phyloP scores from a whole-genome alignment of 2,888 invertebrate genomes.

The Drosophila cognata region DNA sequence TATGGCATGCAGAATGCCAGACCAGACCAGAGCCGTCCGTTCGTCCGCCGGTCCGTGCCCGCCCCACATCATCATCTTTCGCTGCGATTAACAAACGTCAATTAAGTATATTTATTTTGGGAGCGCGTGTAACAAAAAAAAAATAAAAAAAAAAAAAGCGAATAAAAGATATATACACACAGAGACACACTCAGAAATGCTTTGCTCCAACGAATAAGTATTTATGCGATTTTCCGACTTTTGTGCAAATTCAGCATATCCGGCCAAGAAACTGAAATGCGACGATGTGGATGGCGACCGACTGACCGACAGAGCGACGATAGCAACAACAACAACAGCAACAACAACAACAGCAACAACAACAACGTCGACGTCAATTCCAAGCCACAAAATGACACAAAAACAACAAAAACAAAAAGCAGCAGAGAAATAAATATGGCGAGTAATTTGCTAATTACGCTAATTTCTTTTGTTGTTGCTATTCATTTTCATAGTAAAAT shows the following conservation, averaged over 20 bases:
- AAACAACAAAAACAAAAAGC: constrained; percentile 19
- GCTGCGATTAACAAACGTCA: constrained; percentile 75
- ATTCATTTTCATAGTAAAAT: constrained; percentile 75
- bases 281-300: constrained; percentile 60
- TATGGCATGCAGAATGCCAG: constrained; percentile 45
- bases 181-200: constrained; percentile 18
- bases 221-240: constrained; percentile 73
- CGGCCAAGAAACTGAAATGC: constrained; percentile 78
- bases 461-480: constrained; percentile 78
- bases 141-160: constrained; percentile 7
- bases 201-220: constrained; percentile 35
- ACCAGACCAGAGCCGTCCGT: constrained; percentile 5
- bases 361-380: constrained; percentile 57
- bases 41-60: constrained; percentile 12
- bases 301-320: constrained; percentile 29
- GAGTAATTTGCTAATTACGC: constrained; percentile 80
- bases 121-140: constrained; percentile 69
- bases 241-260: constrained; percentile 81
- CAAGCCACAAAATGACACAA: constrained; percentile 64
- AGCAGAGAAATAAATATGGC: constrained; percentile 20
- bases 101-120: constrained; percentile 76
- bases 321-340: background rate
- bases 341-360: background rate
- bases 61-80: constrained; percentile 46
- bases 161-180: constrained; percentile 9